phyloP scores from a whole-genome alignment of 2,797 vertebrate genomes.

The Leptoclinus maculatus region DNA sequence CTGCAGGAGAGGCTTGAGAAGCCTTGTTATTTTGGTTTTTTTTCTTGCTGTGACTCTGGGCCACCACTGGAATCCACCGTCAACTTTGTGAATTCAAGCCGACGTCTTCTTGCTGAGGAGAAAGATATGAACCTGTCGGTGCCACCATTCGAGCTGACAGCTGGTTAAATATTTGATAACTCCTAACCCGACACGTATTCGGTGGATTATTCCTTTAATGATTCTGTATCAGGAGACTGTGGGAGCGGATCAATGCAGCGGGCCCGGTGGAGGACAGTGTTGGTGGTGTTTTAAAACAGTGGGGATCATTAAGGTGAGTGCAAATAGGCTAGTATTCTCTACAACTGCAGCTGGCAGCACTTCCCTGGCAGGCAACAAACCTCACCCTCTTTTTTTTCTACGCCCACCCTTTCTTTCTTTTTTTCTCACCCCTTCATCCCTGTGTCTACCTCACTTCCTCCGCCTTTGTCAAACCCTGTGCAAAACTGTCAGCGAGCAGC shows the following conservation, averaged over 20 bases:
- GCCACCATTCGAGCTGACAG: neutral
- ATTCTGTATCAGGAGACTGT: neutral
- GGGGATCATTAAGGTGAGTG: constrained; percentile 22
- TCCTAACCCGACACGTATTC: neutral
- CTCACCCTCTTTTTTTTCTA: constrained; percentile 19
- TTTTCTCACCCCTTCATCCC: constrained; percentile 31
- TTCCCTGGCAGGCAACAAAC: constrained; percentile 49
- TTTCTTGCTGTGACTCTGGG: neutral
- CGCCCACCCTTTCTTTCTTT: constrained; percentile 20
- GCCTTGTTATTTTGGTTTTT: neutral
- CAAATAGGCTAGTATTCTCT: constrained; percentile 12
- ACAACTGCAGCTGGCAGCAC: constrained; percentile 37
- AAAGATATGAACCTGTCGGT: neutral
- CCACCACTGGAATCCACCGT: neutral
- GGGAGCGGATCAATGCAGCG: neutral
- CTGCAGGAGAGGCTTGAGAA: constrained; percentile 4
- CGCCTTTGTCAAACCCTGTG: constrained; percentile 55
- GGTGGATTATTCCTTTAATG: neutral
- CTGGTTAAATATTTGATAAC: neutral
- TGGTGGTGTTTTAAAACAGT: neutral
- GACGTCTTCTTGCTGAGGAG: neutral
- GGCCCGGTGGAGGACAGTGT: neutral
- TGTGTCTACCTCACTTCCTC: constrained; percentile 36
- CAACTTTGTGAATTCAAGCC: neutral
- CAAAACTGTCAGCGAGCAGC: constrained; percentile 58